These are phyloP conservation scores for Salvator merianae DNA, from an alignment of 2,113 vertebrate species.

Conservation along the genomic window DNA sequence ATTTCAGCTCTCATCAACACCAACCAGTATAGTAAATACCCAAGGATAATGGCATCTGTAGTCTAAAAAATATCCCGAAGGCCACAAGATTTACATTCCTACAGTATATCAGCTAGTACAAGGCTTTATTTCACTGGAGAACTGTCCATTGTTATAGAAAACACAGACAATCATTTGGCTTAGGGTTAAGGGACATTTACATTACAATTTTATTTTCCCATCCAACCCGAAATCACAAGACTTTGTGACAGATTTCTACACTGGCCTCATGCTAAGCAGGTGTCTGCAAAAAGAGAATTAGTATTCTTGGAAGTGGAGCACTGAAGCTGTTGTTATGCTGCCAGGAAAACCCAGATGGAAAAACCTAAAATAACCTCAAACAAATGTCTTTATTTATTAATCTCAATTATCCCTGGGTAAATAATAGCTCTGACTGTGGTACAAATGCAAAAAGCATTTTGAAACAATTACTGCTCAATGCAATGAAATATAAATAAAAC, in stretches of 20 bases:
- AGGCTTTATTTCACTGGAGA: neutral
- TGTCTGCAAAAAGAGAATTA: neutral
- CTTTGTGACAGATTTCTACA: neutral
- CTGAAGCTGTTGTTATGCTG: neutral
- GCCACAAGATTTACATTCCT: no score
- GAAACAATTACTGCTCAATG: slow-evolving; percentile 10
- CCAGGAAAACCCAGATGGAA: neutral
- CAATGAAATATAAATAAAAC: slow-evolving; percentile 9
- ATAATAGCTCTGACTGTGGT: neutral
- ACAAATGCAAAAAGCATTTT: slow-evolving; percentile 8
- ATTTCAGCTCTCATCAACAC: neutral
- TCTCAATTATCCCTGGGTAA: slow-evolving; percentile 19
- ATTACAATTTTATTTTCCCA: neutral
- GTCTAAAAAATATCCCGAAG: neutral
- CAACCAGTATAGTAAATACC: neutral
- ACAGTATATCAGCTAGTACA: no score
- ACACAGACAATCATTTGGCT: neutral
- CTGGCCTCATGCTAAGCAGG: neutral
- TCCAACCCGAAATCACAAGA: neutral
- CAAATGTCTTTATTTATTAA: slow-evolving; percentile 18
- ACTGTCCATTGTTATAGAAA: neutral
- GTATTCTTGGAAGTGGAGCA: neutral
- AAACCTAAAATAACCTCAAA: slow-evolving; percentile 18
- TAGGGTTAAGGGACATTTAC: neutral
- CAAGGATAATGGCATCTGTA: neutral